Evolutionary conservation across 2,797 vertebrate species (phyloP), one percentile per base, ranked within the genome.

Genomic region (Sylvia borin): DNA sequence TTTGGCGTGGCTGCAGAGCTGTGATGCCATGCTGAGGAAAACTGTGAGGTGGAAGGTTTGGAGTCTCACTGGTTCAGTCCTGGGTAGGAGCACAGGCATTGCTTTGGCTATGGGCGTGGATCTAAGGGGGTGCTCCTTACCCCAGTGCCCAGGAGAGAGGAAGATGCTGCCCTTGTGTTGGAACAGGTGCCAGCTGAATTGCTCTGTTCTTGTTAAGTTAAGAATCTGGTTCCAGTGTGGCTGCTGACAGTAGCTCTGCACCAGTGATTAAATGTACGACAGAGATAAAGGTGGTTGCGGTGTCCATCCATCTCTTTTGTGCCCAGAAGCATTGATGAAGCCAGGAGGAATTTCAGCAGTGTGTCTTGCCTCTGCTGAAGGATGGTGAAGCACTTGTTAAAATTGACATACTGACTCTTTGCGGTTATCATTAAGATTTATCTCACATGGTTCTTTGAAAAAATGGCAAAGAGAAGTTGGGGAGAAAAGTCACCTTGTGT

Each of bases 1-100:
- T 64, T 61, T 7, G 34, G 31, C 13, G 1, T 47, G 61, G 31
- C 31, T 55, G 50, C 32, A 25, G 88, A 36, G 48, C 14, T n/a
- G 42, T 45, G 34, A 11, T 88, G 54, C 45, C 1, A 1, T 27
- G 40, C 54, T 42, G 50, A 47, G n/a, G 36, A 66, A n/a, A 45
- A 1, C 42, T 42, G 54, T 31, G 54, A 73, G 53, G 45, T 64
- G 82, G 7, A 43, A 42, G 27, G 34, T 42, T 84, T 58, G 14
- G 32, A 72, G 27, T 72, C 40, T 11, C 13, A 2, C 24, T 16
- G 24, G 5, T 66, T 88, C 67, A 13, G 21, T 36, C 5, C 38
- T 54, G n/a, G 38, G 26, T 32, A 2, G 51, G 42, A 67, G 57
- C 42, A 21, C 1, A 0, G 53, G 7, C 0, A 0, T 36, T 51